Evolutionary conservation across 1,140 invertebrate species (phyloP).

Genomic region (Steinernema feltiae): DNA sequence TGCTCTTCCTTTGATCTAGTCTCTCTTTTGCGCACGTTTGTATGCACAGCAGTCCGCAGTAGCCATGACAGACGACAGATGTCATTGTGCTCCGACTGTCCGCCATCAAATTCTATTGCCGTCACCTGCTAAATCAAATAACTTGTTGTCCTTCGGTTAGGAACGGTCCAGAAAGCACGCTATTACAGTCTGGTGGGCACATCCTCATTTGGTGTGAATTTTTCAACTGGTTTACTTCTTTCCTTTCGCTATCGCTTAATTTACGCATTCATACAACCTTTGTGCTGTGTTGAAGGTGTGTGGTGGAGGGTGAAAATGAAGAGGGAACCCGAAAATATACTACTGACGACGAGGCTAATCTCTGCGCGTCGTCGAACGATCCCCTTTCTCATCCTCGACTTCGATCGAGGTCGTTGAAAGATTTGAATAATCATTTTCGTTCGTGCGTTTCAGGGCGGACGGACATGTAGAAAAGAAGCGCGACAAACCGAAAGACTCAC

Average conservation of each 20-base stretch:
- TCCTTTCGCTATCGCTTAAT: not conserved
- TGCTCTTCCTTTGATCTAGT: not conserved
- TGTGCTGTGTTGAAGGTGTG: conserved; percentile 10
- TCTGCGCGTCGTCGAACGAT: conserved; percentile 1
- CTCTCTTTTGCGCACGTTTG: conserved; percentile 6
- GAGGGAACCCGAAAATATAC: not conserved
- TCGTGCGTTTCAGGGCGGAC: not conserved
- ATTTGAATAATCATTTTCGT: not conserved
- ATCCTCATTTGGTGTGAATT: not conserved
- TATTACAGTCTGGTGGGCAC: not conserved
- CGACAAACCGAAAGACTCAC: not conserved
- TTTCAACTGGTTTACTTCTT: not conserved
- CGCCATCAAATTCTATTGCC: not conserved
- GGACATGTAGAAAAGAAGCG: not conserved
- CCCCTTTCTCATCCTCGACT: not conserved
- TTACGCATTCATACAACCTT: not conserved
- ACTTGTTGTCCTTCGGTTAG: too few species aligned
- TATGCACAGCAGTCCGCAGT: not conserved
- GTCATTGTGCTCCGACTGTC: not conserved
- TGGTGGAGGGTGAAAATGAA: not conserved
- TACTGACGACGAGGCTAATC: conserved; percentile 12
- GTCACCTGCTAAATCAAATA: not conserved
- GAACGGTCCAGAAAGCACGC: not conserved
- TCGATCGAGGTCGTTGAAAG: not conserved
- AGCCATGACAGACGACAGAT: conserved; percentile 2